phyloP scores from a whole-genome alignment of 1,140 invertebrate species.

The Telenomus remus region DNA sequence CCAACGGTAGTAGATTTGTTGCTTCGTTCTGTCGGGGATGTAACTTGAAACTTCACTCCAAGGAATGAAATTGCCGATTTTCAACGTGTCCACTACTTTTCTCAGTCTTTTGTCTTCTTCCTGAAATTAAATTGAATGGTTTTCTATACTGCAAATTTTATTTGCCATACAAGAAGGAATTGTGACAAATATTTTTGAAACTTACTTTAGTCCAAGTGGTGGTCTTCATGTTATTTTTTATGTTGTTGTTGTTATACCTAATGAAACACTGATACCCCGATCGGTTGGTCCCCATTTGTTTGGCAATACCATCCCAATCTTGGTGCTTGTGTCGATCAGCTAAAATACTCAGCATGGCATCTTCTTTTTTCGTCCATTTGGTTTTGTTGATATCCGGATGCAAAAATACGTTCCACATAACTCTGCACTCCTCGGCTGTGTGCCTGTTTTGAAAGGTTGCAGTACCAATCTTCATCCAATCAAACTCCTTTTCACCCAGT shows the following conservation, averaged over 20 bases:
- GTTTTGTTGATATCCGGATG: conserved; percentile 80
- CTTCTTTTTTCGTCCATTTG: conserved; percentile 79
- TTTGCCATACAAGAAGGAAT: too few species aligned
- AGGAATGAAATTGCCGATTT: conserved; percentile 79
- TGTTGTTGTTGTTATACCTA: conserved; percentile 77
- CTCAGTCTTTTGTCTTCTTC: conserved; percentile 78
- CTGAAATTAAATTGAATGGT: background rate
- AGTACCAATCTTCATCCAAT: conserved; percentile 75
- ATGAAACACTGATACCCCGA: conserved; percentile 82
- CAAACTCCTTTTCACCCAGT: conserved; percentile 64
- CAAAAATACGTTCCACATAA: conserved; percentile 82
- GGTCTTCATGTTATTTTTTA: conserved; percentile 58
- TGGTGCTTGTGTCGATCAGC: conserved; percentile 74
- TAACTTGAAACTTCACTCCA: conserved; percentile 79
- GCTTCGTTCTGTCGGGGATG: conserved; percentile 78
- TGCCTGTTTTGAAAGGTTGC: conserved; percentile 73
- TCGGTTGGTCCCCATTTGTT: conserved; percentile 76
- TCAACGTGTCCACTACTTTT: conserved; percentile 76
- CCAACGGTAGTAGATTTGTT: conserved; percentile 78
- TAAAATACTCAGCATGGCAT: conserved; percentile 72
- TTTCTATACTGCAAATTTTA: too few species aligned
- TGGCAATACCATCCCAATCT: conserved; percentile 81
- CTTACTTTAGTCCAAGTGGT: conserved; percentile 75
- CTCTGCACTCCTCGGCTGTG: conserved; percentile 75
- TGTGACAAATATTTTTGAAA: conserved; percentile 6